phyloP scores from a whole-genome alignment of 2,888 invertebrate genomes.

The Acleris holmiana region DNA sequence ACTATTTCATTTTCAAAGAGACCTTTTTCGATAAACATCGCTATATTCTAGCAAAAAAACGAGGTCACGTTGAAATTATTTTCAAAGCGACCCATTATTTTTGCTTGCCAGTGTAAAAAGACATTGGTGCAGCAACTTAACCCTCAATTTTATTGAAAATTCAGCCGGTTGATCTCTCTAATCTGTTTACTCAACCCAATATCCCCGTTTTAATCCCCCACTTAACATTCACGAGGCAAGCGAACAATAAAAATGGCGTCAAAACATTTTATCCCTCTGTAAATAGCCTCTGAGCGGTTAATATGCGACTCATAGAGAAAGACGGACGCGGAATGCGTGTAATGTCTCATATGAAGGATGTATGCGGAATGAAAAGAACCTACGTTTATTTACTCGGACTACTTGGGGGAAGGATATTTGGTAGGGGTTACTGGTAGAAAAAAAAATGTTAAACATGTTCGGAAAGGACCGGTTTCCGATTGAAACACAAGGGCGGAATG shows the following conservation, averaged over 20 bases:
- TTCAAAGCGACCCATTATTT: too few species aligned
- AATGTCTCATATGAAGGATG: slow-evolving; percentile 45
- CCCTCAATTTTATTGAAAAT: neutral
- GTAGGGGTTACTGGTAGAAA: too few species aligned
- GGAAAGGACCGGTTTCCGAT: too few species aligned
- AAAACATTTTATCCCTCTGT: slow-evolving; percentile 68
- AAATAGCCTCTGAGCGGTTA: slow-evolving; percentile 68
- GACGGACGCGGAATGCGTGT: slow-evolving; percentile 63
- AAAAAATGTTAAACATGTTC: too few species aligned
- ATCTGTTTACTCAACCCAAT: slow-evolving; percentile 3
- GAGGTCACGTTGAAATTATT: too few species aligned
- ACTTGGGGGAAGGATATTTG: too few species aligned
- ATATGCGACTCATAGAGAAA: slow-evolving; percentile 74
- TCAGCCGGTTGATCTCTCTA: neutral
- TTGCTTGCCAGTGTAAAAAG: neutral
- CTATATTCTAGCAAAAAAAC: too few species aligned
- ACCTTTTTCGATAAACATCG: too few species aligned
- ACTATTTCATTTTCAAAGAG: too few species aligned
- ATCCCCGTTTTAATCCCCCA: slow-evolving; percentile 15
- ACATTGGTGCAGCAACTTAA: neutral
- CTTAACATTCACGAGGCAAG: slow-evolving; percentile 43
- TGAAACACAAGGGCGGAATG: too few species aligned
- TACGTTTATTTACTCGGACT: too few species aligned
- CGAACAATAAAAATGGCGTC: slow-evolving; percentile 56
- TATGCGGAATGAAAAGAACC: slow-evolving; percentile 17